phyloP scores from a whole-genome alignment of 1,140 invertebrate genomes.

The Atopsyche davidsoni region DNA sequence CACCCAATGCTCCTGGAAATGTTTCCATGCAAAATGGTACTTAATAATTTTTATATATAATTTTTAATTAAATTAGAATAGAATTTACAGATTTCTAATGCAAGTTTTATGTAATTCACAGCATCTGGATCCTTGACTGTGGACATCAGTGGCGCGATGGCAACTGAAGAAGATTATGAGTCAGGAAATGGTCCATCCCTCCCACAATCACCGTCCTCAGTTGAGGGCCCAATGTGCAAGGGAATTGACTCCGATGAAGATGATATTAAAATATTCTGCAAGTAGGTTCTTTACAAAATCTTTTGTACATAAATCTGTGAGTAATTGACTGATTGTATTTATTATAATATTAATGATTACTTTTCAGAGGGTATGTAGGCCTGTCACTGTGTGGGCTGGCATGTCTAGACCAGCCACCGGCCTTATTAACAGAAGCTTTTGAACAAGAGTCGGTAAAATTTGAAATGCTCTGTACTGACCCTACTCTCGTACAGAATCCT shows the following conservation, averaged over 20 bases:
- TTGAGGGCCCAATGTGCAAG: constrained; percentile 70
- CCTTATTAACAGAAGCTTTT: constrained; percentile 54
- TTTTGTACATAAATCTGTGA: not conserved
- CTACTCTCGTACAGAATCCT: constrained; percentile 72
- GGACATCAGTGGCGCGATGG: constrained; percentile 30
- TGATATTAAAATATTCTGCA: constrained; percentile 60
- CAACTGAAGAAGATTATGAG: constrained; percentile 85
- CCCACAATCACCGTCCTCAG: constrained; percentile 86
- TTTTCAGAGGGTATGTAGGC: constrained; percentile 26
- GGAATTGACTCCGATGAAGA: constrained; percentile 77
- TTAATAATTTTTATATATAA: constrained; percentile 1
- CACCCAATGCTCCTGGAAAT: constrained; percentile 39
- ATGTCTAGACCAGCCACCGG: constrained; percentile 19
- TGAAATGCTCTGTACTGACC: constrained; percentile 78
- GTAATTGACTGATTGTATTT: constrained; percentile 2
- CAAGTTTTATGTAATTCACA: not conserved
- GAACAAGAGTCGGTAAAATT: constrained; percentile 69
- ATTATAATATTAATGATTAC: constrained; percentile 8
- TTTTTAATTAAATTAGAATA: constrained; percentile 1
- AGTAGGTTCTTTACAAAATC: constrained; percentile 36
- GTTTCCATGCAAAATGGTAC: constrained; percentile 8
- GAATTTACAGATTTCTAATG: not conserved
- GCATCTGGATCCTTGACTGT: constrained; percentile 21
- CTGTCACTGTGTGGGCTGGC: constrained; percentile 26
- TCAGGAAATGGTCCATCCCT: constrained; percentile 91